phyloP scores from a whole-genome alignment of 2,888 invertebrate genomes.

The Digitonthophagus gazella region DNA sequence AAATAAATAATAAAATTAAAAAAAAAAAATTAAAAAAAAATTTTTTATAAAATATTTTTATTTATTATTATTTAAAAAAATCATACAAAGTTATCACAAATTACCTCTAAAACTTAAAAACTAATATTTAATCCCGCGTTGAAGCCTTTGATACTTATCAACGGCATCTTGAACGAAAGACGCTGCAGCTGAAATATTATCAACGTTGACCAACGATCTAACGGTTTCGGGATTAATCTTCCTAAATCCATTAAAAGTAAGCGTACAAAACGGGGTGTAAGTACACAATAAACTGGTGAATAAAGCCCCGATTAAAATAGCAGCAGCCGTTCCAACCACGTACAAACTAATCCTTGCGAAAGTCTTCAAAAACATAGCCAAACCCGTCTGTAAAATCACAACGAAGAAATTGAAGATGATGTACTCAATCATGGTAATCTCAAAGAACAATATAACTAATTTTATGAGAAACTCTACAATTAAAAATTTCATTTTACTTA shows the following conservation, averaged over 20 bases:
- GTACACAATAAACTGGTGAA: conserved; percentile 60
- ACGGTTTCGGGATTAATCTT: conserved; percentile 53
- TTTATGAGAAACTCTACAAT: not conserved
- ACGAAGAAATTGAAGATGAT: conserved; percentile 12
- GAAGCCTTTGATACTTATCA: conserved; percentile 56
- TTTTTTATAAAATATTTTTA: not conserved
- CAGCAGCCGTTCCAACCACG: conserved; percentile 49
- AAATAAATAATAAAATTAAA: not conserved
- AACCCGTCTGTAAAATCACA: conserved; percentile 37
- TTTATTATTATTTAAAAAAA: not conserved
- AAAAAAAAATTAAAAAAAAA: not conserved
- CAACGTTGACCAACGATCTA: conserved; percentile 58
- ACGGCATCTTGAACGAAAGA: conserved; percentile 62
- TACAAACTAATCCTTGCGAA: conserved; percentile 52
- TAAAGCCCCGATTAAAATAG: conserved; percentile 56
- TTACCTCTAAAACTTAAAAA: conserved; percentile 18
- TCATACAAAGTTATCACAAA: conserved; percentile 9
- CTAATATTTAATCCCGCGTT: conserved; percentile 35
- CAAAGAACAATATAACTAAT: not conserved
- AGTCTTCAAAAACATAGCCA: conserved; percentile 40
- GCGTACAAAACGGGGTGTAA: conserved; percentile 62
- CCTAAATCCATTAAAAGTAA: conserved; percentile 53
- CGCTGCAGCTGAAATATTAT: conserved; percentile 59
- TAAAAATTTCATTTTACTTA: conserved; percentile 22
- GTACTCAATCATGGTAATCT: not conserved